Conservation (phyloP, 2,797 vertebrate species). For the Gobio occitaniae region DNA sequence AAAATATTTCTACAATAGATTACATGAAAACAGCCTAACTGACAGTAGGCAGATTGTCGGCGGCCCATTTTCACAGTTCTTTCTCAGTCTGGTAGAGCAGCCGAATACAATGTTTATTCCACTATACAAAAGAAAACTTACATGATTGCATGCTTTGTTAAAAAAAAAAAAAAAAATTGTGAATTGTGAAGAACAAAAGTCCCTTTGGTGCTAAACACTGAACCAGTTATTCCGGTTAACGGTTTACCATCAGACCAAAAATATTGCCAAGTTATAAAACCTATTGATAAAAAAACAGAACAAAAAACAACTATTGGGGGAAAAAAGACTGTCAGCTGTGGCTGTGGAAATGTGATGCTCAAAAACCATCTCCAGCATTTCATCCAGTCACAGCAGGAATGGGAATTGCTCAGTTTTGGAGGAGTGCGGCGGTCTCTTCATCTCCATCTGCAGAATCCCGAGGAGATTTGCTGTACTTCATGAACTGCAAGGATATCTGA, state of each 20-base stretch:
- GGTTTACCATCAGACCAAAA: not conserved
- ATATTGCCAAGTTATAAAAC: not conserved
- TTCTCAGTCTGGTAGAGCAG: not conserved
- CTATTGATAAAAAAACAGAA: not conserved
- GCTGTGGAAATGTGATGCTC: slow-evolving; percentile 11
- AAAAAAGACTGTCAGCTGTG: not conserved
- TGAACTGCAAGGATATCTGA: slow-evolving; percentile 93
- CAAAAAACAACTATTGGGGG: not conserved
- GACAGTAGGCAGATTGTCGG: not conserved
- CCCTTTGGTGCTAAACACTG: slow-evolving; percentile 19
- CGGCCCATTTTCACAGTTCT: not conserved
- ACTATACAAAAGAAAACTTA: not conserved
- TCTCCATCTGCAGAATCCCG: rapidly evolving
- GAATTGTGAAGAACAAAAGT: slow-evolving; percentile 16
- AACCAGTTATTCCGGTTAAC: slow-evolving; percentile 33
- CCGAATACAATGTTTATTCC: not conserved
- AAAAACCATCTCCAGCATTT: not conserved
- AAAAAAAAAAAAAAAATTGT: not conserved
- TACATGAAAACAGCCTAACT: not conserved
- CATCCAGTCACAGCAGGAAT: not conserved
- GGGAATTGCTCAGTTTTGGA: slow-evolving; percentile 65
- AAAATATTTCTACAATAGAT: slow-evolving; percentile 24
- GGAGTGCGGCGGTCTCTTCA: slow-evolving; percentile 80
- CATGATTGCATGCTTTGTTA: not conserved
- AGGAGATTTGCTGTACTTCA: slow-evolving; percentile 74